phyloP scores from a whole-genome alignment of 2,888 invertebrate species.

The Theretra japonica region DNA sequence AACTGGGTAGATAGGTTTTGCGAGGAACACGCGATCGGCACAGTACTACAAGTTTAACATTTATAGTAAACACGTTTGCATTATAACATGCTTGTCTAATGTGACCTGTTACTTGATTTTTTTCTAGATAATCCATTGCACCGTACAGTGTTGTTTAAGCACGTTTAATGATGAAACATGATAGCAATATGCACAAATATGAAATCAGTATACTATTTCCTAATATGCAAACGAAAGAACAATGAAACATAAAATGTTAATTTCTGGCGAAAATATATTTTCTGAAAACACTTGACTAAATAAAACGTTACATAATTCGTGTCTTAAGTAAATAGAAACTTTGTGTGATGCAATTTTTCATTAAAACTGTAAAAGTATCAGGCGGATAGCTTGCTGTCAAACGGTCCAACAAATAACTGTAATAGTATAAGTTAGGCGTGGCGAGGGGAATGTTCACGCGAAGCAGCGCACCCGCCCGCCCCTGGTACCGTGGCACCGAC shows the following conservation, averaged over 20 bases:
- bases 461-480: conserved; percentile 56
- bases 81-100: conserved; percentile 1
- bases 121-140: background rate
- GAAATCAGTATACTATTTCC: background rate
- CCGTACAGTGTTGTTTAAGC: background rate
- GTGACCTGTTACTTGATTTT: conserved; percentile 1
- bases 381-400: conserved; percentile 29
- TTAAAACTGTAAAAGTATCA: conserved; percentile 33
- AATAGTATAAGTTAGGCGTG: conserved; percentile 40
- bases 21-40: conserved; percentile 75
- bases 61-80: conserved; percentile 11
- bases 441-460: conserved; percentile 66
- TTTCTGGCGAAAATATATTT: no score
- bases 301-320: background rate
- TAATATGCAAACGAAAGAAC: background rate
- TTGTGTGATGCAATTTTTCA: background rate
- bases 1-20: conserved; percentile 77
- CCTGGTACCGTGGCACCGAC: conserved; percentile 72
- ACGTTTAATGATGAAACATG: background rate
- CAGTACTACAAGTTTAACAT: conserved; percentile 28
- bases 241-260: no score
- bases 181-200: background rate
- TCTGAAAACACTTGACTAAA: background rate
- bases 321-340: background rate
- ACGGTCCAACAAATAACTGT: conserved; percentile 38